These are phyloP conservation scores for Sinocyclocheilus anshuiensis DNA, from an alignment of 2,113 vertebrate genomes.

Conservation along the genomic window DNA sequence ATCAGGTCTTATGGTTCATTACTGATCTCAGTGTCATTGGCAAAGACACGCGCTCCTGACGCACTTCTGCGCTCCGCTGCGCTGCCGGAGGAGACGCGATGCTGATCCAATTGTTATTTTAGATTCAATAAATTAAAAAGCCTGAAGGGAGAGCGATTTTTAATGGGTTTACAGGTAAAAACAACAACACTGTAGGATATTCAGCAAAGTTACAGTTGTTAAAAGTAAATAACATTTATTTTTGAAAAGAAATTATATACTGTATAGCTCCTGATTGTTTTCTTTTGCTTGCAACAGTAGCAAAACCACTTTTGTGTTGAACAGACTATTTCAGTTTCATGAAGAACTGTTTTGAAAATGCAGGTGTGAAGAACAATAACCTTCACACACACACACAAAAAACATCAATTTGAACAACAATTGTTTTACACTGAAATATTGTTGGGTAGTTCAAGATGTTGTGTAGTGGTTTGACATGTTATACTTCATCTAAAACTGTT, in stretches of 20 bases:
- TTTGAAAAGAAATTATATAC: background rate
- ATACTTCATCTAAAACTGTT: background rate
- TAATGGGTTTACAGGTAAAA: background rate
- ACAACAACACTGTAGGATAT: background rate
- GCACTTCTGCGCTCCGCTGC: conserved; percentile 33
- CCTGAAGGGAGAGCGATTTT: background rate
- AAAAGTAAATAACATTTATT: background rate
- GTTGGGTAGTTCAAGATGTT: background rate
- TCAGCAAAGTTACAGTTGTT: background rate
- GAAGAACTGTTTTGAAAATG: background rate
- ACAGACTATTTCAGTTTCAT: background rate
- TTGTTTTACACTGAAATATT: background rate
- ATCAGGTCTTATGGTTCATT: background rate
- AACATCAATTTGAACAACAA: background rate
- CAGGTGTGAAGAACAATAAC: background rate
- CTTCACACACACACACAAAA: background rate
- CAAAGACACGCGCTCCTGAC: conserved; percentile 14
- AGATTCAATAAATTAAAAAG: conserved; percentile 78
- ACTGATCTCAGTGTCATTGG: conserved; percentile 39
- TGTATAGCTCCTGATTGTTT: background rate
- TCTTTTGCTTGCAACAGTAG: background rate
- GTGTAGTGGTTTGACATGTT: too few relatives aligned
- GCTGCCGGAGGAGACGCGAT: conserved; percentile 76
- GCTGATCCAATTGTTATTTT: conserved; percentile 77
- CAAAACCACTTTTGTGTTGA: background rate